phyloP scores from a whole-genome alignment of 2,888 invertebrate genomes.

The Tipula unca region DNA sequence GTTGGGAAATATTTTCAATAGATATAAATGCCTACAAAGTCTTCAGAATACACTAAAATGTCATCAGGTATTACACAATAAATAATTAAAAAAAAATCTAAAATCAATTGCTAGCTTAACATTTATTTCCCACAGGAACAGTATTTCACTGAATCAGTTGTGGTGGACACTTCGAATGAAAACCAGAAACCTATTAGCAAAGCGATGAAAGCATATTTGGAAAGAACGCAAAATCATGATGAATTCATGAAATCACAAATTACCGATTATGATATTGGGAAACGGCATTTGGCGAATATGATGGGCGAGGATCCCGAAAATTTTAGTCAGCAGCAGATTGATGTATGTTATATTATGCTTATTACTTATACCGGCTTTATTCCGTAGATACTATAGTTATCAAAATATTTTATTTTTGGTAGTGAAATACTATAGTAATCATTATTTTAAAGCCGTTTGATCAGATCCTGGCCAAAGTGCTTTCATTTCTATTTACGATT shows the following conservation, averaged over 20 bases:
- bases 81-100: not conserved
- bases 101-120: not conserved
- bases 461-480: no score
- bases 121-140: not conserved
- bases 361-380: no score
- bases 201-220: constrained; percentile 84
- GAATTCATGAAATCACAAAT: constrained; percentile 72
- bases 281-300: constrained; percentile 94
- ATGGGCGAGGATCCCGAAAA: constrained; percentile 91
- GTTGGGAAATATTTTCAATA: not conserved
- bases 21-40: not conserved
- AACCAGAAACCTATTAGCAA: constrained; percentile 62
- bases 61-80: not conserved
- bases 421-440: no score
- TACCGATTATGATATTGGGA: constrained; percentile 81
- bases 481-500: no score
- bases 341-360: constrained; percentile 57
- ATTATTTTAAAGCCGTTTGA: no score
- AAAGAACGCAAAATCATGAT: constrained; percentile 71
- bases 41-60: not conserved
- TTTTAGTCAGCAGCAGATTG: constrained; percentile 79
- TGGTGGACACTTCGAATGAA: not conserved
- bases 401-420: no score
- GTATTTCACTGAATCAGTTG: not conserved
- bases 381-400: no score